Base-by-base conservation (phyloP, 2,888 invertebrate genomes). In the Nyleta sp. region DNA sequence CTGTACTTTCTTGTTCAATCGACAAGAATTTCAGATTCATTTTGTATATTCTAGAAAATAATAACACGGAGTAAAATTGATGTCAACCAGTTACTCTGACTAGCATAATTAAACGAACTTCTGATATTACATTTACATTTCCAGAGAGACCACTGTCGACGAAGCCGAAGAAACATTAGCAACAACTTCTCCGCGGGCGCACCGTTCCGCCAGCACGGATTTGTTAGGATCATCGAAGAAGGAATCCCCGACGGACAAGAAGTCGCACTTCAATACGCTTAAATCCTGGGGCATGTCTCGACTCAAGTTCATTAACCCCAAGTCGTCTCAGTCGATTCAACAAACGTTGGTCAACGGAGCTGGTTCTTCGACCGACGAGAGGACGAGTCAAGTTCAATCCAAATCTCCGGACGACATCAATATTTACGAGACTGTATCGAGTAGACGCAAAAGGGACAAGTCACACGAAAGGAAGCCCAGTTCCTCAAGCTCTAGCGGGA, bases 271-370 rank as follows among this genome's bases (percentile, higher is more conserved):
- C 90, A 95, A 96, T 89, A 95, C 95, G 22, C 91, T 97, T 68
- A 96, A 96, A 90, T 95, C 96, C 88, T 97, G 96, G 96, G 96
- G 96, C 70, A 95, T 95, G 88, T 96, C 94, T 85, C 93, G 96
- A 83, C 92, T 96, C 88, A 94, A 93, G 89, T 92, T 95, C 87
- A 95, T 96, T 86, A 94, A 94, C 84, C 88, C 90, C 1, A 89
- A 88, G 50, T 88, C 87, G 24, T 84, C 60, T 65, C 86, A 86
- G 59, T 64, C 71, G 10, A 81, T 81, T 48, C 85, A 82, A 24
- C 83, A 73, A 35, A 35, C 81, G 31, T 38, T 57, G 70, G 77
- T 77, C 38, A 57, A 64, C 50, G 78, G 64, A 74, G 67, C 59
- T 42, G 67, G 72, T 35, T 62, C 74, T 70, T 74, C 73, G 22